Evolutionary conservation across 2,888 invertebrate species (phyloP), one percentile per base, ranked within the genome.

Genomic region (Nephrotoma appendiculata): DNA sequence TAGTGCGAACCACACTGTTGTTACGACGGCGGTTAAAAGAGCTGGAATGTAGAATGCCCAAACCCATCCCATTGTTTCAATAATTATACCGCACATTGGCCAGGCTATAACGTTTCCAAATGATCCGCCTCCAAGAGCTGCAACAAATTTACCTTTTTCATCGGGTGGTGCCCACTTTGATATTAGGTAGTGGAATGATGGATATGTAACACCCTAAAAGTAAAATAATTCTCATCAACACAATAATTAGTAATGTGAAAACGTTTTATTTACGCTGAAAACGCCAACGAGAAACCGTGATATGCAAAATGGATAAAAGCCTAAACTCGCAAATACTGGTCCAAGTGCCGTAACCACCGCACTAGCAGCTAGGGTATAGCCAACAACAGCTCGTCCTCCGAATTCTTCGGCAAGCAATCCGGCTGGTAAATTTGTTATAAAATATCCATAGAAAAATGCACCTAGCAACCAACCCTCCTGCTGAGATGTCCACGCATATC

Each of bases 91-190:
- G 45, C 95, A 93, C 2, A 95, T 90, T 0, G 95, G 95, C 93
- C 95, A 95, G 0, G 95, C 94, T 1, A 95, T 91, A 1, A 95
- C 94, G 0, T 95, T 95, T 2, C 95, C 95, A 86, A 96, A 92
- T 0, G 95, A 95, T 5, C 95, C 95, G 11, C 95, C 95, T 93
- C 95, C 94, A 89, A 95, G 92, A 0, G 95, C 94, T 89, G 95
- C 94, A 0, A 95, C 92, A 89, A 96, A 95, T 89, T 95, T 94
- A 7, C 95, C 94, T 89, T 94, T 95, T 89, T 96, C 95, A n/a
- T 93, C 92, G 0, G 95, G 95, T 0, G 96, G 95, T 0, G 95
- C 93, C 96, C 96, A 96, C 89, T 94, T 93, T 0, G 95, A 95
- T 5, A 96, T 94, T 87, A 96, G 89, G 4, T 93, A 93, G 88